Evolutionary conservation across 2,113 vertebrate genomes (phyloP), one percentile per base, ranked within the genome.

Genomic region (Pseudorectes ferrugineus): DNA sequence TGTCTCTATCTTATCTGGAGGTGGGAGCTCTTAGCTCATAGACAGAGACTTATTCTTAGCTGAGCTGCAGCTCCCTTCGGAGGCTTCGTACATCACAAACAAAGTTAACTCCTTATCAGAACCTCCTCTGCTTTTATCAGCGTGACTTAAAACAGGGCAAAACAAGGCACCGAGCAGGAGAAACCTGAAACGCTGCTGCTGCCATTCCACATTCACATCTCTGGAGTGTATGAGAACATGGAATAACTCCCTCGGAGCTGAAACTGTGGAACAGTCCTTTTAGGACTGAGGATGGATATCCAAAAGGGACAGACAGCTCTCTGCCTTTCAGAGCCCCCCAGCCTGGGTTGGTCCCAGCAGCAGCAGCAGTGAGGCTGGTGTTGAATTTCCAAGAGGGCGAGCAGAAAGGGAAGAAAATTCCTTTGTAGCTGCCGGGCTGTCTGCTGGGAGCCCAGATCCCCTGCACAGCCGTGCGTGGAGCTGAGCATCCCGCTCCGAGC

Each of bases 201-300:
- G 59, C 38, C 33, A 0, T 29, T 46, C 26, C 26, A 0, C 8
- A 0, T 6, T 16, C 28, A 9, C 31, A 0, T 0, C 0, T 0
- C 1, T 15, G 29, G 63, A 42, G 57, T 4, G 40, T 3, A 0
- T 4, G 62, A 76, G 71, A 36, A 5, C 24, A 5, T 10, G 55
- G 55, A 55, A 26, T 18, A 31, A 23, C 7, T 38, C 36, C 33
- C 68, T 24, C 4, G 17, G 62, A 57, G n/a, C 8, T 31, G 46
- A 14, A 68, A 9, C 5, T 9, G 1, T 2, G 29, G 20, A 11
- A 6, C 1, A 18, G 14, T 23, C 11, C 78, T 48, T 36, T 36
- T 1, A 57, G 68, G n/a, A 3, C 9, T 16, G 9, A 21, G 35
- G 35, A 12, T 10, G 57, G 43, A 8, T 3, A 6, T 14, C 61